Percentiles rank a stretch among this genome's conserved stretches.
phyloP scores from a whole-genome alignment of 2,888 invertebrate genomes.

The Odontocolon sp. region DNA sequence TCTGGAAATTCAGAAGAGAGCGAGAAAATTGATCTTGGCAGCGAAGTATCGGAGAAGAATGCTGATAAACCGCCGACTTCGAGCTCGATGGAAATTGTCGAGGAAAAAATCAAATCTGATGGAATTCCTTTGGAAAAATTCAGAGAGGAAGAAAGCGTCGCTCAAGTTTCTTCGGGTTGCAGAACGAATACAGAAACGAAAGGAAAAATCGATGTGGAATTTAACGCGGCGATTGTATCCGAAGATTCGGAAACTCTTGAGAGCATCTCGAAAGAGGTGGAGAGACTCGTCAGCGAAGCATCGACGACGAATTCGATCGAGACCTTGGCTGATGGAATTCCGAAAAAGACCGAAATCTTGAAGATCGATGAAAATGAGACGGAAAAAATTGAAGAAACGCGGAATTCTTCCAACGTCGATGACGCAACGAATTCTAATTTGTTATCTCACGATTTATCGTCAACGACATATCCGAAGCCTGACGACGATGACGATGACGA shows the following conservation, averaged over 20 bases:
- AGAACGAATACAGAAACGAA: background rate
- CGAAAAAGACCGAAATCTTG: background rate
- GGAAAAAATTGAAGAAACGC: background rate
- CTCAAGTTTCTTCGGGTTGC: conserved; percentile 8
- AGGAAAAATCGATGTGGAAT: conserved; percentile 30
- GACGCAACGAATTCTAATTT: background rate
- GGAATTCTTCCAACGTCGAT: background rate
- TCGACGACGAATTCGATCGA: conserved; percentile 8
- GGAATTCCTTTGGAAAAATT: background rate
- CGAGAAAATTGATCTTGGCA: background rate
- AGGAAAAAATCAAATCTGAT: background rate
- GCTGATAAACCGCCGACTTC: conserved; percentile 39
- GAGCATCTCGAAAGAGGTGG: conserved; percentile 76
- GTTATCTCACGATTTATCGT: too few relatives aligned
- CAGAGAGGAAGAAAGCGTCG: conserved; percentile 31
- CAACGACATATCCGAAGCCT: too few relatives aligned
- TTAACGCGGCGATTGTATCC: conserved; percentile 25
- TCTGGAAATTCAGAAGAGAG: conserved; percentile 16
- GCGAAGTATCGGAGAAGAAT: background rate
- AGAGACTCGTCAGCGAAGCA: conserved; percentile 70
- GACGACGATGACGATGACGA: background rate
- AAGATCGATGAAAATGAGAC: background rate
- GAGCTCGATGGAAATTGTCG: background rate
- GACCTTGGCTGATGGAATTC: background rate
- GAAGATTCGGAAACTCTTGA: conserved; percentile 76